Conservation (phyloP, 2,888 invertebrate genomes). For the Cistogaster globosa region DNA sequence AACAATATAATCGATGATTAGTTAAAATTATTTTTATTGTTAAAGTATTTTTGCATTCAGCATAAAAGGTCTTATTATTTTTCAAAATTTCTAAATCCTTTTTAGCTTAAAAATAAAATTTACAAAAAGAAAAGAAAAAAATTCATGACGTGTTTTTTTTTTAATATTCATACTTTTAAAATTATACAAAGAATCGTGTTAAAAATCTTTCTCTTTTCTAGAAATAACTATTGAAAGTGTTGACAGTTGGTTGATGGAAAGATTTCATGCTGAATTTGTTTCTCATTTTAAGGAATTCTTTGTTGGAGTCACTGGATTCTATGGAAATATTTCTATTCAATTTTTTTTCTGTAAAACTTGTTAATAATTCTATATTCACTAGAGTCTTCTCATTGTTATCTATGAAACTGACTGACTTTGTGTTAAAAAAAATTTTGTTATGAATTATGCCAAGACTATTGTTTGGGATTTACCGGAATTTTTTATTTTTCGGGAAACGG, state of each 20-base stretch:
- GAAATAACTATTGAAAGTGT: conserved; percentile 40
- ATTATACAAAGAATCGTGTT: conserved; percentile 1
- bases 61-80: conserved; percentile 28
- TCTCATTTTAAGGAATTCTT: conserved; percentile 47
- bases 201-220: conserved; percentile 9
- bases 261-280: conserved; percentile 55
- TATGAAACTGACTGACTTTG: conserved; percentile 32
- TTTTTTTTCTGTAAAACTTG: background rate
- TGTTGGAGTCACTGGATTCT: conserved; percentile 39
- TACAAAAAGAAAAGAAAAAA: conserved; percentile 6
- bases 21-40: conserved; percentile 55
- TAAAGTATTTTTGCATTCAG: conserved; percentile 11
- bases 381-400: conserved; percentile 46
- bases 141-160: conserved; percentile 50
- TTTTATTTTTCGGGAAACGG: no score
- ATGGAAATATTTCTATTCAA: background rate
- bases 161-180: conserved; percentile 45
- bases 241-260: conserved; percentile 63
- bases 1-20: conserved; percentile 47
- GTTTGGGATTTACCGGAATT: no score
- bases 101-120: conserved; percentile 23
- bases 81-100: conserved; percentile 46
- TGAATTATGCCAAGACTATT: no score
- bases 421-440: no score
- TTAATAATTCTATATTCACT: conserved; percentile 4